phyloP scores from a whole-genome alignment of 2,113 vertebrate genomes.

The Eolophus roseicapilla region DNA sequence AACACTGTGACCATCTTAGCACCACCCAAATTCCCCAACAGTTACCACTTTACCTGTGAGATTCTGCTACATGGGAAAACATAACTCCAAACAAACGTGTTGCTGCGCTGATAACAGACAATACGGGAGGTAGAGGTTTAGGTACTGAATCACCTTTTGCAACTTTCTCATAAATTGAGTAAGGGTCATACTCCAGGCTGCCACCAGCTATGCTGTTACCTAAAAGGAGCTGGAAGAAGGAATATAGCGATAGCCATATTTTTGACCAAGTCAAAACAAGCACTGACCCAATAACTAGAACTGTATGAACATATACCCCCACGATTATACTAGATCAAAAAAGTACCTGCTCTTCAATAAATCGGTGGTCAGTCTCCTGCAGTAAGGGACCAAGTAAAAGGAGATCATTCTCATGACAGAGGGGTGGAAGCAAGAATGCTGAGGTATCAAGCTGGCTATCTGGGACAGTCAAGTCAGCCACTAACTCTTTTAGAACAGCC shows the following conservation, averaged over 20 bases:
- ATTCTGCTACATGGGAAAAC: conserved; percentile 81
- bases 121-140: conserved; percentile 78
- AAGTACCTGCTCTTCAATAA: conserved; percentile 90
- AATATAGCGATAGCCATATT: neutral
- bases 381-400: conserved; percentile 79
- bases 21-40: neutral
- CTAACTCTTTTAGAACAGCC: conserved; percentile 85
- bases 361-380: conserved; percentile 81
- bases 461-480: conserved; percentile 81
- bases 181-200: conserved; percentile 87
- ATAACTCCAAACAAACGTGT: conserved; percentile 84
- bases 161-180: conserved; percentile 78
- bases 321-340: neutral
- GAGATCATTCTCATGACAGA: conserved; percentile 86
- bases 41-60: conserved; percentile 81
- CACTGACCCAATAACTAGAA: neutral
- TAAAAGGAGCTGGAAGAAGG: conserved; percentile 76
- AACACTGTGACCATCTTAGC: neutral
- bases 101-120: conserved; percentile 79
- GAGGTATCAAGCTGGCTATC: conserved; percentile 81
- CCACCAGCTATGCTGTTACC: conserved; percentile 79
- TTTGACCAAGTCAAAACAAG: neutral
- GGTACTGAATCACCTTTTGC: conserved; percentile 76
- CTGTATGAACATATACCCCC: neutral
- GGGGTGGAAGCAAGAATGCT: conserved; percentile 80